phyloP scores from a whole-genome alignment of 1,140 invertebrate genomes.

The Caerostris extrusa region DNA sequence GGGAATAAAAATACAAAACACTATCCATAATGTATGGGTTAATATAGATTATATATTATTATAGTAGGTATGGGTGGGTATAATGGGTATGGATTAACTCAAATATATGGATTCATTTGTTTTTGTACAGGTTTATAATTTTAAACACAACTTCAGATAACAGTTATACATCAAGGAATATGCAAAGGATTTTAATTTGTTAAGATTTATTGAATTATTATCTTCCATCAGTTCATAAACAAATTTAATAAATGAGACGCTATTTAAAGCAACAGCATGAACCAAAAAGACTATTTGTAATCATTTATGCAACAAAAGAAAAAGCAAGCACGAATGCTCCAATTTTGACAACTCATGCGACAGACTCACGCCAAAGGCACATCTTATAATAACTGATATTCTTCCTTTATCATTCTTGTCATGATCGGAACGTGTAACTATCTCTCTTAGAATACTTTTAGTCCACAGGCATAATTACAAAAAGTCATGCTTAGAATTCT shows the following conservation, averaged over 20 bases:
- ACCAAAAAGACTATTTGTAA: slow-evolving; percentile 13
- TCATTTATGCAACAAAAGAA: background rate
- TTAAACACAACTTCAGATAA: too few species aligned
- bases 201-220: too few species aligned
- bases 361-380: background rate
- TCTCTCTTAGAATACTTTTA: background rate
- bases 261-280: background rate
- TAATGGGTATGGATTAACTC: too few species aligned
- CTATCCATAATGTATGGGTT: too few species aligned
- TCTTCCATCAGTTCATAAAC: too few species aligned
- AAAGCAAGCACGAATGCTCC: background rate
- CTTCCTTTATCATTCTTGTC: slow-evolving; percentile 8
- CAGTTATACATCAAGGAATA: too few species aligned
- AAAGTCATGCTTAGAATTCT: background rate
- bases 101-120: too few species aligned
- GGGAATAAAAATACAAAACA: too few species aligned
- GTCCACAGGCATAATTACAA: background rate
- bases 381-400: slow-evolving; percentile 1
- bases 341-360: slow-evolving; percentile 21
- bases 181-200: too few species aligned
- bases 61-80: too few species aligned
- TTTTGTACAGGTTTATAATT: too few species aligned
- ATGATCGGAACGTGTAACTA: slow-evolving; percentile 13
- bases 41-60: too few species aligned
- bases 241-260: background rate